Percentiles rank a stretch among this genome's conserved stretches.
phyloP scores from a whole-genome alignment of 2,113 vertebrate species.

The Phrynocephalus versicolor region DNA sequence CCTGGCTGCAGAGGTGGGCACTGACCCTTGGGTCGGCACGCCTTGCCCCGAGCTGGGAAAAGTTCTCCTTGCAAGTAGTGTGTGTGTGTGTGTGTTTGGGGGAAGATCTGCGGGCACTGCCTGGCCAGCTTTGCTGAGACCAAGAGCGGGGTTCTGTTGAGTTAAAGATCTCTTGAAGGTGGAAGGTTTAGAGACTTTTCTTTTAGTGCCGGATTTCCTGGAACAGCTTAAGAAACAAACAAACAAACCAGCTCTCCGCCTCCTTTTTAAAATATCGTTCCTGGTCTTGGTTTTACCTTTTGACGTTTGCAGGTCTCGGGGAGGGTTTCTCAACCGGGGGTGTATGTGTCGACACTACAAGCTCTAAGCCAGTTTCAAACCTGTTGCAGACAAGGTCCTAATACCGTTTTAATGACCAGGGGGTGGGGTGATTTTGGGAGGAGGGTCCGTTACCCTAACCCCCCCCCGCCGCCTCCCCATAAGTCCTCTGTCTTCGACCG shows the following conservation, averaged over 20 bases:
- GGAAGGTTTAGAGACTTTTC: background rate
- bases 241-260: background rate
- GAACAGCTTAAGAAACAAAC: conserved; percentile 9
- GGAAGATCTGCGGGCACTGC: too few species aligned
- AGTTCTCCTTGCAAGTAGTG: too few species aligned
- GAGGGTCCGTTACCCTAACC: too few species aligned
- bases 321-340: background rate
- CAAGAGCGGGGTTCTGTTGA: too few species aligned
- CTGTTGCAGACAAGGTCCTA: background rate
- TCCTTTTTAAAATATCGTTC: background rate
- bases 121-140: background rate
- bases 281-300: background rate
- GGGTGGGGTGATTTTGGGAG: too few species aligned
- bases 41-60: background rate
- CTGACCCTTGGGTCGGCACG: too few species aligned
- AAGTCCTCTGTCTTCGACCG: background rate
- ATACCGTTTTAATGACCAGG: background rate
- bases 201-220: conserved; percentile 18
- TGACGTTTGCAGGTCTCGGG: background rate
- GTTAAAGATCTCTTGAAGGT: background rate
- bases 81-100: too few species aligned
- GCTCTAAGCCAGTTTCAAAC: background rate
- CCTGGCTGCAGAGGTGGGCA: background rate
- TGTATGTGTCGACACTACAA: conserved; percentile 19
- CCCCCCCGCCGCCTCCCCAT: background rate